phyloP scores from a whole-genome alignment of 2,113 vertebrate species.

The Athene noctua region DNA sequence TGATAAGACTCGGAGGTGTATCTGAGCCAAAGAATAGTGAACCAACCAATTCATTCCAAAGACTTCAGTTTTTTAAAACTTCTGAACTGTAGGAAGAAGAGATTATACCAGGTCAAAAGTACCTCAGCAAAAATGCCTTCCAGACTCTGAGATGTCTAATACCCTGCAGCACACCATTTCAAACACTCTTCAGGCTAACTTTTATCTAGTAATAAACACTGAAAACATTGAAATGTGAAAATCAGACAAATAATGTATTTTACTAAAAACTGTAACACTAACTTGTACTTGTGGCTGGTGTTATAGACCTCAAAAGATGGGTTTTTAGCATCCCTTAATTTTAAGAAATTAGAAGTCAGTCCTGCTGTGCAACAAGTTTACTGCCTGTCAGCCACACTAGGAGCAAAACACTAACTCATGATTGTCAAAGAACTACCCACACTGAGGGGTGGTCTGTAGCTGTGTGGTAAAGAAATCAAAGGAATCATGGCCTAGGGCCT shows the following conservation, averaged over 20 bases:
- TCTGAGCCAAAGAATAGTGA: neutral
- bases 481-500: neutral
- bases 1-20: rapidly evolving
- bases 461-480: neutral
- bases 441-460: neutral
- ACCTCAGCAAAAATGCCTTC: neutral
- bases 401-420: neutral
- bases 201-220: neutral
- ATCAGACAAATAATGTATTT: neutral
- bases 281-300: neutral
- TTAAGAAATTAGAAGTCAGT: neutral
- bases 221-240: neutral
- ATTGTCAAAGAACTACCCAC: neutral
- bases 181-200: neutral
- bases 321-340: neutral
- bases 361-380: neutral
- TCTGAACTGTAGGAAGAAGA: neutral
- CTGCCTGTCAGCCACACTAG: neutral
- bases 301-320: neutral
- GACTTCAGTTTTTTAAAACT: neutral
- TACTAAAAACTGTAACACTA: neutral
- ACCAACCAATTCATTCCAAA: neutral
- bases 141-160: neutral
- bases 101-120: neutral
- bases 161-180: neutral